Evolutionary conservation across 2,113 vertebrate genomes (phyloP).

Genomic region (Istiophorus platypterus): DNA sequence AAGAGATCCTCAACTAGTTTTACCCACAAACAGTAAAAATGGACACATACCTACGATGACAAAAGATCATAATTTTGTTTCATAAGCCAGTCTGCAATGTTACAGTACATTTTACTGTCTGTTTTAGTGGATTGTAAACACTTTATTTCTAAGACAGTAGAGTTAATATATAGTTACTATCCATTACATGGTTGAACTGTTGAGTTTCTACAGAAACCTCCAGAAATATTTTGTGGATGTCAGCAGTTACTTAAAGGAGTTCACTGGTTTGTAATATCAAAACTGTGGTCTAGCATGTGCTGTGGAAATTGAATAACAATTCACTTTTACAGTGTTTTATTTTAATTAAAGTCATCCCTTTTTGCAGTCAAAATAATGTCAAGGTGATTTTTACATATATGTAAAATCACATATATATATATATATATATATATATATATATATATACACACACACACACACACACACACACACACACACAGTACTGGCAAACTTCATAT

Average conservation of each 20-base stretch:
- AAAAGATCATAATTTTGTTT: too few species aligned
- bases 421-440: too few species aligned
- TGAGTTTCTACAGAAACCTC: not conserved
- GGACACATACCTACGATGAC: not conserved
- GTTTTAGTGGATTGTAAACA: slow-evolving; percentile 3
- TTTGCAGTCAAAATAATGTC: not conserved
- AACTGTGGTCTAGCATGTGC: not conserved
- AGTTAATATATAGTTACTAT: not conserved
- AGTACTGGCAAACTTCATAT: too few species aligned
- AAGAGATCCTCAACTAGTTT: too few species aligned
- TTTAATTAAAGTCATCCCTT: not conserved
- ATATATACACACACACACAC: too few species aligned
- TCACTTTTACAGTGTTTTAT: not conserved
- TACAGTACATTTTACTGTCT: too few species aligned
- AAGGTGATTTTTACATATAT: too few species aligned
- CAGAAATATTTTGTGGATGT: too few species aligned
- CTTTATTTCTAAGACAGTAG: not conserved
- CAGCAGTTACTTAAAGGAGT: not conserved
- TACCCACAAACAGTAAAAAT: not conserved
- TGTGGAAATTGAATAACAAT: not conserved
- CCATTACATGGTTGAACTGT: not conserved
- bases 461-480: too few species aligned
- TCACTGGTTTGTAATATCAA: not conserved
- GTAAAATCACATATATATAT: too few species aligned
- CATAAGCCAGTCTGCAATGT: not conserved